These are phyloP conservation scores for Ormia ochracea DNA, from an alignment of 2,888 invertebrate species.

Conservation along the genomic window DNA sequence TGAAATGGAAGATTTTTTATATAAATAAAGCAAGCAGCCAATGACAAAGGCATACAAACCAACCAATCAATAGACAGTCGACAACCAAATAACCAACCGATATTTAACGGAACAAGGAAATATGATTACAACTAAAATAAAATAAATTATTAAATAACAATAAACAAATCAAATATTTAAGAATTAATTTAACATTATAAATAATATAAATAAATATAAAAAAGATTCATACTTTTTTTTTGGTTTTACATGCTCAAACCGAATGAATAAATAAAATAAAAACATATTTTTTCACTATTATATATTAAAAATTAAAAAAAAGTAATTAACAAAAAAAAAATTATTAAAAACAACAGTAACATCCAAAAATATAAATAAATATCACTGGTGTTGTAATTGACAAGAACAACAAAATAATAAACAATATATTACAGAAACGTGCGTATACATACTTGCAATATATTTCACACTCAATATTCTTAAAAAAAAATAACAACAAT, in stretches of 20 bases:
- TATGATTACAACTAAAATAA: constrained; percentile 45
- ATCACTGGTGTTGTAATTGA: constrained; percentile 43
- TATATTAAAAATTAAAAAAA: constrained; percentile 54
- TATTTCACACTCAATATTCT: constrained; percentile 67
- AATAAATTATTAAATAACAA: constrained; percentile 27
- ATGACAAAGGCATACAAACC: constrained; percentile 20
- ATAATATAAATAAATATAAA: neutral
- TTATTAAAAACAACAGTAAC: constrained; percentile 33
- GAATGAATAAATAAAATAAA: constrained; percentile 48
- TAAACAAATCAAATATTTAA: constrained; percentile 50
- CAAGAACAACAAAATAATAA: constrained; percentile 42
- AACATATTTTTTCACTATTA: constrained; percentile 67
- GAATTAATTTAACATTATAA: constrained; percentile 36
- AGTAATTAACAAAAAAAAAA: constrained; percentile 58
- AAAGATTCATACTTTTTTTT: constrained; percentile 48
- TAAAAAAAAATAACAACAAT: constrained; percentile 37
- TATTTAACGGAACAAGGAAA: constrained; percentile 63
- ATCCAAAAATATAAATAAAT: constrained; percentile 66
- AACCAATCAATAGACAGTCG: constrained; percentile 58
- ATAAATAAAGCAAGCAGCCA: constrained; percentile 32
- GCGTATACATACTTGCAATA: constrained; percentile 52
- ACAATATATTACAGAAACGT: constrained; percentile 43
- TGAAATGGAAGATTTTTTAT: constrained; percentile 37
- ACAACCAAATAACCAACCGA: constrained; percentile 62
- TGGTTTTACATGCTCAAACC: constrained; percentile 57